phyloP scores from a whole-genome alignment of 2,113 vertebrate genomes.

The Cryptomyrus ogoouensis region DNA sequence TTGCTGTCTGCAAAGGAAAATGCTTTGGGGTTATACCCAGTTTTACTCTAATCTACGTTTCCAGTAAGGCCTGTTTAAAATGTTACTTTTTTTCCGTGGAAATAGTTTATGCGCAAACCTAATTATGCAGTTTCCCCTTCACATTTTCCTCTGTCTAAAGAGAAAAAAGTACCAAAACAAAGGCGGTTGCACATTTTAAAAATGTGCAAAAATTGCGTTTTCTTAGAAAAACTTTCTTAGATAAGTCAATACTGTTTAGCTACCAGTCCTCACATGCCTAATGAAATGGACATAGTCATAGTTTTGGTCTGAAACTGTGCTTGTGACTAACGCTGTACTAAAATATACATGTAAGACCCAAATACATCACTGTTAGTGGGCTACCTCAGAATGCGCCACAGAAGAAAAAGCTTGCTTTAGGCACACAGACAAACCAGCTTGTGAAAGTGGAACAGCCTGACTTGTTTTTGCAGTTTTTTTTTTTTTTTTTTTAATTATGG shows the following conservation, averaged over 20 bases:
- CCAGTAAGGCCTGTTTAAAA: not conserved
- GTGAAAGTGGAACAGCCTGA: not conserved
- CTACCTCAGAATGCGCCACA: not conserved
- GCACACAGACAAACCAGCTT: not conserved
- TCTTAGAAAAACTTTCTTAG: not conserved
- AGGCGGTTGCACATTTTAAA: not conserved
- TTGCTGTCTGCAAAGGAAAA: not conserved
- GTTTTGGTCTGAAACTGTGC: not conserved
- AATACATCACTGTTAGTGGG: not conserved
- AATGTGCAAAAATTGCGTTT: not conserved
- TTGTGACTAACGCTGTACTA: not conserved
- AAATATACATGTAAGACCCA: not conserved
- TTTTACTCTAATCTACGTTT: not conserved
- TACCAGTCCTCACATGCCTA: not conserved
- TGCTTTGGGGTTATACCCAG: not conserved
- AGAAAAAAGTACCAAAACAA: not conserved
- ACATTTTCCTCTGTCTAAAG: not conserved
- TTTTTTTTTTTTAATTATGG: not conserved
- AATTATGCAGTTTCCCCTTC: not conserved
- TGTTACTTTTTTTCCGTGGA: not conserved
- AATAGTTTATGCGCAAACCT: not conserved
- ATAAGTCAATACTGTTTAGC: not conserved
- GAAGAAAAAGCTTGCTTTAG: not conserved
- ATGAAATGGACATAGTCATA: not conserved
- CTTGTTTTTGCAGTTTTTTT: not conserved